Evolutionary conservation across 2,113 vertebrate species (phyloP).

Genomic region (Corvus hawaiiensis): DNA sequence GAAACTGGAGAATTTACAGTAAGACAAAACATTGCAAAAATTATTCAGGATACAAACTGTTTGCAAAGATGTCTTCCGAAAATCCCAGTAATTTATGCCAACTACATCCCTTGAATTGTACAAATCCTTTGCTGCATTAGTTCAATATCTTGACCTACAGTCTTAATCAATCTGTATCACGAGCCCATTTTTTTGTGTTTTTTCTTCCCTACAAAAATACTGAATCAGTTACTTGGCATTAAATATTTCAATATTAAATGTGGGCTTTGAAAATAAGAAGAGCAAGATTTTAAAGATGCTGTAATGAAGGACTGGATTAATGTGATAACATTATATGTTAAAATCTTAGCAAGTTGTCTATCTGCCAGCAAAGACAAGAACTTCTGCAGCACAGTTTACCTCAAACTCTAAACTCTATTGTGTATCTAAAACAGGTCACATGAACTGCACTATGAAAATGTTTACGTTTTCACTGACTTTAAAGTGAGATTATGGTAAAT

Average conservation of each 20-base stretch:
- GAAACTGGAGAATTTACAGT: not conserved
- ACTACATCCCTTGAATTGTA: not conserved
- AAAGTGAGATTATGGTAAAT: not conserved
- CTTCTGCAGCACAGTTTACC: not conserved
- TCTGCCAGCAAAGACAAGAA: not conserved
- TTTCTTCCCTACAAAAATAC: not conserved
- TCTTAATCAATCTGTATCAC: not conserved
- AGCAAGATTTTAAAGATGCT: not conserved
- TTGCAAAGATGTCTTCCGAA: not conserved
- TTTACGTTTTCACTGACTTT: not conserved
- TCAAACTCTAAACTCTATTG: not conserved
- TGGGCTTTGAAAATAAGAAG: not conserved
- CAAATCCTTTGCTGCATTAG: not conserved
- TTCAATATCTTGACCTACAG: not conserved
- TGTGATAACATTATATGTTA: not conserved
- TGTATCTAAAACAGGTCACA: not conserved
- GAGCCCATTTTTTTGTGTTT: not conserved
- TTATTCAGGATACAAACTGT: not conserved
- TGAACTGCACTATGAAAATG: not conserved
- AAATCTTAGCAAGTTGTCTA: not conserved
- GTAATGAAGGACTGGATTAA: not conserved
- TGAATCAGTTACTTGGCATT: not conserved
- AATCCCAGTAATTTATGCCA: not conserved
- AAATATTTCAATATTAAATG: not conserved
- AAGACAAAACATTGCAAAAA: not conserved